Base-by-base conservation (phyloP, 1,140 invertebrate species). In the Aphelinus atriplicis region DNA sequence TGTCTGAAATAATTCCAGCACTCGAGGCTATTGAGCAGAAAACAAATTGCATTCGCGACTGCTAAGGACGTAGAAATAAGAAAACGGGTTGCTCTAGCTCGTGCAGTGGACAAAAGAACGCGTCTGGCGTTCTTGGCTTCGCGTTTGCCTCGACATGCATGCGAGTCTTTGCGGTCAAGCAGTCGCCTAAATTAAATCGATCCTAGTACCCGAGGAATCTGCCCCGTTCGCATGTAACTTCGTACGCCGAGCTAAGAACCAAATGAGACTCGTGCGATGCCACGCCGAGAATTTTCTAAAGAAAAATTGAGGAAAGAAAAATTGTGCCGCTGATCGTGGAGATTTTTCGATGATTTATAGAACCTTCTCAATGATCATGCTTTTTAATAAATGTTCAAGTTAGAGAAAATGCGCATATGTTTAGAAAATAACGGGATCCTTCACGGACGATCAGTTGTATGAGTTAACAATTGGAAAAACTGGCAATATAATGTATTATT, bases 161-260 rank as follows among this genome's bases (percentile, higher is more conserved):
- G 51, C 46, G 48, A 48, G 66, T 26, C 55, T 68, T 9, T 57
- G 55, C 46, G 66, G 66, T 68, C 55, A 68, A 68, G 66, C 56
- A 56, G 66, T 68, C 45, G 70, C 75, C 71, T 68, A 71, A 71
- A 76, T 72, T 76, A 76, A 76, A 76, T 63, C 70, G 64, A 76
- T 76, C 60, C 67, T 68, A 71, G 56, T 48, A 42, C 46, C 63
- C 53, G 26, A 60, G 70, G 58, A 72, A 76, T 76, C 50, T 51
- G 75, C 58, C 68, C 55, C 58, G 68, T 76, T 76, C 56, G 75
- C 70, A 47, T 10, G 66, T 10, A 58, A 58, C 45, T 68, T 66
- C 26, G 42, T 48, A 45, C 3, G 9, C 42, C 43, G 46, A 55
- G 42, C 7, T 9, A 43, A 46, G 42, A 63, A 48, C 43, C 46